Percentiles rank a stretch among this genome's conserved stretches.
Evolutionary conservation across 2,113 vertebrate genomes (phyloP).

Genomic region (Tragelaphus buxtoni): DNA sequence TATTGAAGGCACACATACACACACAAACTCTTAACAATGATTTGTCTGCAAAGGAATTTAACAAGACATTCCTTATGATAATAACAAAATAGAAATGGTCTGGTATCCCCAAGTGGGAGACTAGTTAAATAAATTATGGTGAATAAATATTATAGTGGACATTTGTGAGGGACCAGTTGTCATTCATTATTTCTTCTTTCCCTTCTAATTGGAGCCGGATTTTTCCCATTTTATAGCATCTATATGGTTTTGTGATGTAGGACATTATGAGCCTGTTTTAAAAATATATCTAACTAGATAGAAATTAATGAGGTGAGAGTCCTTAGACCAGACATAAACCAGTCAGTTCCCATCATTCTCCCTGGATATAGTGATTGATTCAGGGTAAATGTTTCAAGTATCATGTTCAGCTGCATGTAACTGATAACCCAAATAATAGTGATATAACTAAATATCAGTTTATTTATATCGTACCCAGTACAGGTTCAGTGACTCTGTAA

Average conservation of each 20-base stretch:
- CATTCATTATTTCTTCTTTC: background rate
- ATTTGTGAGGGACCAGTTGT: background rate
- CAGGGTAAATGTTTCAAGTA: background rate
- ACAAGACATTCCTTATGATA: background rate
- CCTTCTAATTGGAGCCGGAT: background rate
- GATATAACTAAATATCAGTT: background rate
- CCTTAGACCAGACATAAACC: background rate
- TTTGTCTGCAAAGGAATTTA: background rate
- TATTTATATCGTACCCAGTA: background rate
- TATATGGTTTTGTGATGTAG: background rate
- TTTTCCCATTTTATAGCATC: background rate
- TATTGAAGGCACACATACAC: background rate
- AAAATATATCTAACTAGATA: background rate
- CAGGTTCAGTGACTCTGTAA: background rate
- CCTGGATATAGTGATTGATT: background rate
- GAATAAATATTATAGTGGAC: background rate
- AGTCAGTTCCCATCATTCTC: background rate
- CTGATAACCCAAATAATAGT: background rate
- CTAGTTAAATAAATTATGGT: background rate
- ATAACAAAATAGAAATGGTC: background rate
- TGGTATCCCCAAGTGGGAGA: background rate
- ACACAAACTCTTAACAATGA: background rate
- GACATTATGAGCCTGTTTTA: background rate
- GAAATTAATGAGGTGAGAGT: background rate
- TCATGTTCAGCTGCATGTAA: background rate